A percentile compares a stretch with the other conserved stretches of the same genome.
Conservation (phyloP, 2,113 vertebrate species). For the Glareola pratincola region DNA sequence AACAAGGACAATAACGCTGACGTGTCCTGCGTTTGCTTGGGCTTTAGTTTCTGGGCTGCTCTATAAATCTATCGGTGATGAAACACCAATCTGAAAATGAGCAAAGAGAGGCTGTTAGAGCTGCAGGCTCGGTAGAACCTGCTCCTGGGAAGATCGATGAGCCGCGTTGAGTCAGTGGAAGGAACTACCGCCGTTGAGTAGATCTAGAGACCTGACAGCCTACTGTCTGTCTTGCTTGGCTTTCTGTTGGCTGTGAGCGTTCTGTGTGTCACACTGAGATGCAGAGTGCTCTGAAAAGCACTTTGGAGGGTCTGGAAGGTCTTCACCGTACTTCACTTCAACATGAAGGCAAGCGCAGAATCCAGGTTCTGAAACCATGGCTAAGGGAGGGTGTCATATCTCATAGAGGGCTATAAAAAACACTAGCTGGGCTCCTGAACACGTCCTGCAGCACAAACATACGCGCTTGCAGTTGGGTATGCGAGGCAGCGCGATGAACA, state of each 20-base stretch:
- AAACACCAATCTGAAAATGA: background rate
- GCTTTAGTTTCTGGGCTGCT: background rate
- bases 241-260: background rate
- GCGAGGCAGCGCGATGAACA: background rate
- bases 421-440: background rate
- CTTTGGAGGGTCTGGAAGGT: background rate
- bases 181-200: background rate
- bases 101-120: background rate
- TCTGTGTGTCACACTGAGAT: background rate
- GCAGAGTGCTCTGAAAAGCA: background rate
- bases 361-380: background rate
- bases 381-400: background rate
- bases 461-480: background rate
- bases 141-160: background rate
- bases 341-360: background rate
- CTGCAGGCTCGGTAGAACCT: background rate
- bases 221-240: background rate
- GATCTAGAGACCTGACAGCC: background rate
- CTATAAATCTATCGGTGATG: rapidly evolving
- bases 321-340: background rate
- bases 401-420: background rate
- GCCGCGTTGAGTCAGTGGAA: background rate
- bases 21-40: background rate
- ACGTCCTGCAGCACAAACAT: background rate
- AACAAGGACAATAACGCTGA: background rate